Evolutionary conservation across 2,888 invertebrate genomes (phyloP), one percentile per base, ranked within the genome.

Genomic region (Heliconius charithonia): DNA sequence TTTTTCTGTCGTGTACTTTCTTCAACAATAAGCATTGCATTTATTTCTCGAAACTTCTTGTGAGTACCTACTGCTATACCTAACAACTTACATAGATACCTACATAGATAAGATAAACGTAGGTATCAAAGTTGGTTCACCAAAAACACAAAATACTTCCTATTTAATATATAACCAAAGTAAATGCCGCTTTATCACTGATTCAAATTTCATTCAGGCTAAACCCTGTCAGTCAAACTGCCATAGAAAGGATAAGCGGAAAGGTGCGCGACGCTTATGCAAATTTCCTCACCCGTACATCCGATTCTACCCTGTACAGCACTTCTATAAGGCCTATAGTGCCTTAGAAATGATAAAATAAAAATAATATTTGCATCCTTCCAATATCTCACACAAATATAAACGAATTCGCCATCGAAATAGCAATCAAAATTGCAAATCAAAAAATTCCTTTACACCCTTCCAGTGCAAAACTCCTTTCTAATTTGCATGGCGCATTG

Each of bases 401-500:
- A 81, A 83, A 78, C 84, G 82, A 84, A 88, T 84, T 80, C 45
- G 6, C 45, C 2, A 71, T 79, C 13, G n/a, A 29, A 63, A 85
- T 89, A 92, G 85, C 84, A 90, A 86, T 84, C 81, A 86, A 82
- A 85, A 86, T 90, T 63, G 86, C 82, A 76, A 82, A 80, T 79
- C 83, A 82, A 78, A 76, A 16, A 72, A 80, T 81, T 75, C 80
- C 80, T 83, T 84, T 88, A 85, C 56, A 81, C 80, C 86, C 51
- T 89, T 90, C 81, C 81, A 74, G 76, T 76, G 82, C 81, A 81
- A 37, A 80, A 80, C 83, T 83, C 82, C 83, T 83, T 87, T 88
- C 93, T 94, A 94, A 95, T 95, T 95, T 95, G 94, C 95, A 95
- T 95, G 92, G 90, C 87, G 91, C 90, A 91, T 94, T 94, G 93